Evolutionary conservation across 1,140 invertebrate species (phyloP).

Genomic region (Drosophila lacertosa): DNA sequence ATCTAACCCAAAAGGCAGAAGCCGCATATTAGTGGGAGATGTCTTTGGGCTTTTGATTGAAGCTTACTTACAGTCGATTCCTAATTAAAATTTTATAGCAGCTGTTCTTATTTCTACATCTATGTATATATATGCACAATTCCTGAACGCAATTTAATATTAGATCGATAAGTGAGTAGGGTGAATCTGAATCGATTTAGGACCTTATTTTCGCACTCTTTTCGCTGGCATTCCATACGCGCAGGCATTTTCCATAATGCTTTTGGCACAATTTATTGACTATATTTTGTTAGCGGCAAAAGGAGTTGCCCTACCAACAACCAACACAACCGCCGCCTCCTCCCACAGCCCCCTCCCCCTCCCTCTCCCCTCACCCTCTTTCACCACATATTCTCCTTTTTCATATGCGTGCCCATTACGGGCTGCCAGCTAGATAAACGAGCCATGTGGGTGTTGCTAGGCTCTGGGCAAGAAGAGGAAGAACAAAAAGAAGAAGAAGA

Average conservation of each 20-base stretch:
- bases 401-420: conserved; percentile 69
- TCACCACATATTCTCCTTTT: conserved; percentile 36
- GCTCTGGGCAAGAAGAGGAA: conserved; percentile 18
- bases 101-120: no score
- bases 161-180: not conserved
- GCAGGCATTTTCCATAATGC: conserved; percentile 45
- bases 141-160: no score
- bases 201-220: conserved; percentile 2
- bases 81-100: no score
- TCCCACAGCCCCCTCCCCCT: no score
- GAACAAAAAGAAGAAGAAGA: not conserved
- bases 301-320: conserved; percentile 35
- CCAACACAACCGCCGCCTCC: no score
- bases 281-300: conserved; percentile 44
- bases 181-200: not conserved
- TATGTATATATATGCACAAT: no score
- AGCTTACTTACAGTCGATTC: no score
- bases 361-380: conserved; percentile 10
- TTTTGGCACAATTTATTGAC: conserved; percentile 64
- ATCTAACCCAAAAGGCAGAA: conserved; percentile 17
- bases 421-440: conserved; percentile 53
- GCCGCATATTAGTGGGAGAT: conserved; percentile 27
- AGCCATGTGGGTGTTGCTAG: conserved; percentile 68
- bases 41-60: no score
- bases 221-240: conserved; percentile 8